A percentile compares a stretch with the other conserved stretches of the same genome.
Evolutionary conservation across 2,797 vertebrate genomes (phyloP).

Genomic region (Arctocebus calabarensis): DNA sequence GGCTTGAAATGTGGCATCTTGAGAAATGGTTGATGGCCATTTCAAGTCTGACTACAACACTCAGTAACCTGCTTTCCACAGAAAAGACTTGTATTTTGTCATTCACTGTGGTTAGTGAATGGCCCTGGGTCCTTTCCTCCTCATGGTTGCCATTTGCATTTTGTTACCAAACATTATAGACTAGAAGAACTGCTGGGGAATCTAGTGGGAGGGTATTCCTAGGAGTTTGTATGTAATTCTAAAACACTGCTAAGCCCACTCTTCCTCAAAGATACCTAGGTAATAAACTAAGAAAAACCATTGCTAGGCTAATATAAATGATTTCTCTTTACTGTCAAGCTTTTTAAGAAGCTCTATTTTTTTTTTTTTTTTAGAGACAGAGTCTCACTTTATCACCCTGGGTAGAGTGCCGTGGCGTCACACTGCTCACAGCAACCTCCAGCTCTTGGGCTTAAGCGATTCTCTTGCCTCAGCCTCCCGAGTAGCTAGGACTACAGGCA

Average conservation of each 20-base stretch:
- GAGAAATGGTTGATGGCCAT: conserved; percentile 57
- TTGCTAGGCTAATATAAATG: conserved; percentile 22
- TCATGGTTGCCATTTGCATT: conserved; percentile 35
- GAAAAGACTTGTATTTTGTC: conserved; percentile 36
- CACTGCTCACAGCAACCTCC: too few relatives aligned
- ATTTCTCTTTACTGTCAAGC: background rate
- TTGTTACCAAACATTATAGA: conserved; percentile 49
- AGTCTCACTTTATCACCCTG: too few relatives aligned
- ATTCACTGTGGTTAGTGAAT: conserved; percentile 7
- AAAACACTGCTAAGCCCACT: background rate
- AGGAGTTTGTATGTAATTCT: background rate
- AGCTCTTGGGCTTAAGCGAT: too few relatives aligned
- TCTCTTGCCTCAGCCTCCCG: too few relatives aligned
- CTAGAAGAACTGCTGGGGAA: background rate
- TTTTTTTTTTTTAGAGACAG: too few relatives aligned
- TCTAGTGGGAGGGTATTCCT: conserved; percentile 27
- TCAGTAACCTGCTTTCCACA: conserved; percentile 10
- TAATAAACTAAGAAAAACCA: conserved; percentile 36
- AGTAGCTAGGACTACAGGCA: too few relatives aligned
- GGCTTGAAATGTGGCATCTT: conserved; percentile 64
- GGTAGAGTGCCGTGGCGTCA: too few relatives aligned
- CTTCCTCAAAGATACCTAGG: background rate
- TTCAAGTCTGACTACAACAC: conserved; percentile 47
- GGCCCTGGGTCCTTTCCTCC: background rate
- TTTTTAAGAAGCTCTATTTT: background rate